A percentile compares a stretch with the other conserved stretches of the same genome.
These are phyloP conservation scores for Gnatocerus cornutus DNA, from an alignment of 2,888 invertebrate species.

Conservation along the genomic window DNA sequence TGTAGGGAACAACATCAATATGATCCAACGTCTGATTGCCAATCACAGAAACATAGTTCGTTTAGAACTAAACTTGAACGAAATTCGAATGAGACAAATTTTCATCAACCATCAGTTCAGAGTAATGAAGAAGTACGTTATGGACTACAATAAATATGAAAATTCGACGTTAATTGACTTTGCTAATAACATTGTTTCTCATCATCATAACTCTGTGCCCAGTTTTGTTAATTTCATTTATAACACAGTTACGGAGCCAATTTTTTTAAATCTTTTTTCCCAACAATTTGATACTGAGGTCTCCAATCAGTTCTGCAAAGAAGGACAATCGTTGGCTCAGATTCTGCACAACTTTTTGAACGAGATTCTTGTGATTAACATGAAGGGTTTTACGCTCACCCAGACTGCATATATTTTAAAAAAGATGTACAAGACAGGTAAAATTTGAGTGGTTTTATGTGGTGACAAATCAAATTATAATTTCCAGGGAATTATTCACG, in stretches of 20 bases:
- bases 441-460: neutral
- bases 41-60: too few species aligned
- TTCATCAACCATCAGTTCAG: conserved; percentile 6
- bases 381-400: conserved; percentile 88
- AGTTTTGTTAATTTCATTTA: neutral
- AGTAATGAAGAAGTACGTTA: neutral
- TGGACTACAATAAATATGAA: conserved; percentile 11
- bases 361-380: conserved; percentile 82
- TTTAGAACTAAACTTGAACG: conserved; percentile 5
- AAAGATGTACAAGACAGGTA: conserved; percentile 10
- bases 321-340: conserved; percentile 73
- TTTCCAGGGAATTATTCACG: conserved; percentile 8
- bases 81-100: neutral
- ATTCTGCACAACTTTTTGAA: conserved; percentile 85
- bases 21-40: neutral
- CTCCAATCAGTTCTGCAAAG: neutral
- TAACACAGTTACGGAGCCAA: neutral
- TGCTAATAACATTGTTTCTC: neutral
- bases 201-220: neutral
- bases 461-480: neutral
- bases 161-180: conserved; percentile 14
- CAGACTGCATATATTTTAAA: conserved; percentile 70
- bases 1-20: neutral
- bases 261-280: neutral
- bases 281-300: neutral